Evolutionary conservation across 2,113 vertebrate species (phyloP), one percentile per base, ranked within the genome.

Genomic region (Ceyx cyanopectus): DNA sequence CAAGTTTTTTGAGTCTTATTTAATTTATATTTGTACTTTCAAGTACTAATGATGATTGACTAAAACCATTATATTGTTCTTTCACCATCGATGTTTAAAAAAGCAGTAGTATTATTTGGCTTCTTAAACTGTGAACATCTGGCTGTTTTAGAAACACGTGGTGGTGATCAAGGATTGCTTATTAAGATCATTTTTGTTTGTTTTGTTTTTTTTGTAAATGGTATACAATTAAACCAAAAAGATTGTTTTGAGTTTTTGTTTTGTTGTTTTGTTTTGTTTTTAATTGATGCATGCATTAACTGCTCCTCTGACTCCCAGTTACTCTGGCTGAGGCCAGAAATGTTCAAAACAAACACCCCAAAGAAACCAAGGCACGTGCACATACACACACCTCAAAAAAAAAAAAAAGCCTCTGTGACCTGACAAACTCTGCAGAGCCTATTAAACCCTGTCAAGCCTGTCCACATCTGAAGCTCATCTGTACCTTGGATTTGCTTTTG

Each of bases 11-110:
- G 46, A 96, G 92, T 85, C 83, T 96, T 97, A 95, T 94, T 98
- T 97, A 98, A 97, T 97, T 97, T 97, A 95, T 98, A 96, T 97
- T 97, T 97, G 65, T 97, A 95, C 86, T 97, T 97, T 96, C 60
- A 97, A 96, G 94, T 96, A 82, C 86, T 96, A 93, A 96, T 93
- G 90, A 86, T 96, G 85, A 97, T 96, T 95, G 94, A 96, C 93
- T 97, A 85, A 95, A 96, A 90, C 76, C 86, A 84, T 97, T 97
- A 90, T 93, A 79, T 84, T 95, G 90, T 97, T 97, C 97, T 96
- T 97, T 94, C 92, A 77, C 89, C 91, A 67, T 94, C 93, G 96
- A 86, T 7, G 6, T 93, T 94, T 96, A 97, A 94, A 96, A 46
- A 94, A 85, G 89, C 92, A 93, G 89, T 96, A 95, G 93, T 97